Percentiles rank a stretch among this genome's conserved stretches.
Conservation (phyloP, 2,888 invertebrate species). For the Temnothorax ravouxi region DNA sequence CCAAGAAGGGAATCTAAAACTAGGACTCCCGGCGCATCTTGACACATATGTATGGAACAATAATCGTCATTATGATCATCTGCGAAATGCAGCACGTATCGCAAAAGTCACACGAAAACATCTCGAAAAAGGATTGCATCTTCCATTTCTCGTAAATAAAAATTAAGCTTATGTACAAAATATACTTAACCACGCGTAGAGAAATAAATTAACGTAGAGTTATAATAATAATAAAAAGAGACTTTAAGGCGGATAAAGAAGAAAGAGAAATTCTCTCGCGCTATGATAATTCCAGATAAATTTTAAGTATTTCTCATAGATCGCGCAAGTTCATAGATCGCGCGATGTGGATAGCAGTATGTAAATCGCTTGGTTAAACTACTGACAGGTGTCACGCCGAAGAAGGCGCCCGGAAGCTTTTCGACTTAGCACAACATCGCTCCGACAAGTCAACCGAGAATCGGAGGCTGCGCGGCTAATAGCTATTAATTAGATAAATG, state of each 20-base stretch:
- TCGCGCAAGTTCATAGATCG: slow-evolving; percentile 3
- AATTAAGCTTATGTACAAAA: not conserved
- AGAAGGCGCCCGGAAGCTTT: slow-evolving; percentile 63
- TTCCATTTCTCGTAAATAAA: not conserved
- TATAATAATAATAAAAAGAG: not conserved
- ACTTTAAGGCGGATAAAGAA: not conserved
- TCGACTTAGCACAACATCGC: slow-evolving; percentile 59
- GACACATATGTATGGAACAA: slow-evolving; percentile 1
- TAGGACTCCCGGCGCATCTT: slow-evolving; percentile 39
- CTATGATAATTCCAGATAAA: not conserved
- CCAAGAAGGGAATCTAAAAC: slow-evolving; percentile 66
- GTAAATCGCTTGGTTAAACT: slow-evolving; percentile 35
- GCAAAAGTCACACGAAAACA: not conserved
- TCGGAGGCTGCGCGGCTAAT: slow-evolving; percentile 76
- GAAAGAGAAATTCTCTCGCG: not conserved
- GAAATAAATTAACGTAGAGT: not conserved
- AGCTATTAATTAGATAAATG: slow-evolving; percentile 85
- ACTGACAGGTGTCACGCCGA: slow-evolving; percentile 61
- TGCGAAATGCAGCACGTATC: not conserved
- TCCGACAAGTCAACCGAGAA: slow-evolving; percentile 47
- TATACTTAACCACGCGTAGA: not conserved
- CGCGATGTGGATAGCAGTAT: not conserved
- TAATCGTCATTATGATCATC: slow-evolving; percentile 29
- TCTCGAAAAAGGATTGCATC: not conserved
- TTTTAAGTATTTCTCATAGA: not conserved